phyloP scores from a whole-genome alignment of 2,797 vertebrate species.

The Macrochelys suwanniensis region DNA sequence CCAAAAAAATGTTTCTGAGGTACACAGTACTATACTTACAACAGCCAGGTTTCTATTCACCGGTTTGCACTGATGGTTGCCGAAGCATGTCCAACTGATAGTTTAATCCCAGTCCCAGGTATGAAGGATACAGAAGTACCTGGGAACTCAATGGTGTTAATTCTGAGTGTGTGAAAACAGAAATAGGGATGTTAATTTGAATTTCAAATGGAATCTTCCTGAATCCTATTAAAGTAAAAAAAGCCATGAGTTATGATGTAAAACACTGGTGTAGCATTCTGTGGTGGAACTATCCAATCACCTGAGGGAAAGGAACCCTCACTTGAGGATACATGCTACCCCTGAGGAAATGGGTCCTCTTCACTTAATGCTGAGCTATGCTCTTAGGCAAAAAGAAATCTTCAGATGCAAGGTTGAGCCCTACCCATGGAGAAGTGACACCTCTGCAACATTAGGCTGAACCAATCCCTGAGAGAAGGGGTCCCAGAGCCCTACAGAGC shows the following conservation, averaged over 20 bases:
- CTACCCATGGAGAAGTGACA: neutral
- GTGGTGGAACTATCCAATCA: neutral
- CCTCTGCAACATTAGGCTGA: neutral
- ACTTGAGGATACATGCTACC: neutral
- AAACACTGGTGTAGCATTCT: neutral
- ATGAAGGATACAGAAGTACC: conserved; percentile 74
- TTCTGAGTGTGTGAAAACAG: conserved; percentile 74
- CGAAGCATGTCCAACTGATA: conserved; percentile 64
- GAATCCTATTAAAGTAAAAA: neutral
- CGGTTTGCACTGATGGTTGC: conserved; percentile 70
- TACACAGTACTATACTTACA: conserved; percentile 64
- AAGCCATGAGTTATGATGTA: neutral
- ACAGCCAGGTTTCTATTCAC: conserved; percentile 63
- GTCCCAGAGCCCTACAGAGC: neutral
- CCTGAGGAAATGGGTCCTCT: neutral
- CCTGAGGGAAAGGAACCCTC: neutral
- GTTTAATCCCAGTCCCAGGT: conserved; percentile 68
- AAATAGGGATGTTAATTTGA: conserved; percentile 2
- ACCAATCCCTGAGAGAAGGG: neutral
- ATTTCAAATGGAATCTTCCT: neutral
- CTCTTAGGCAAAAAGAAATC: neutral
- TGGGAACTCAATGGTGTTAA: conserved; percentile 71
- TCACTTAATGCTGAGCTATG: neutral
- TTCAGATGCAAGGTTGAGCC: neutral
- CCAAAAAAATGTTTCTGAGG: neutral